A percentile compares a stretch with the other conserved stretches of the same genome.
Evolutionary conservation across 2,797 vertebrate species (phyloP).

Genomic region (Danionella dracula): DNA sequence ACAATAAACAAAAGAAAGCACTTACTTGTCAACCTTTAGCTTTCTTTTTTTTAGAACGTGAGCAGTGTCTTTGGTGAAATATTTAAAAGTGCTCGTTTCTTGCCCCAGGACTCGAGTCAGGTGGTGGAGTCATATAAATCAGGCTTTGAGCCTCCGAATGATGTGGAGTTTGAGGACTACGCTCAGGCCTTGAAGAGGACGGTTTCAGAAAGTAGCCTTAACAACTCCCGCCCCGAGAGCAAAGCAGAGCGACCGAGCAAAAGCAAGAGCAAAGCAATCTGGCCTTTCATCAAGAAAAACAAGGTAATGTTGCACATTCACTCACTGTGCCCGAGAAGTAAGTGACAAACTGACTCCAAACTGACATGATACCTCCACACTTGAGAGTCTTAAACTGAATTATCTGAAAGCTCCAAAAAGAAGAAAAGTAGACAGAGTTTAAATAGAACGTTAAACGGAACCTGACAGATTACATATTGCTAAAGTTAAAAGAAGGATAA

Average conservation of each 20-base stretch:
- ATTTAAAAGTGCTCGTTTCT: too few relatives aligned
- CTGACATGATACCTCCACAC: too few relatives aligned
- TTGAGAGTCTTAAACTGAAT: too few relatives aligned
- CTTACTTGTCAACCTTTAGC: too few relatives aligned
- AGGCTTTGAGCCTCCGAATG: constrained; percentile 90
- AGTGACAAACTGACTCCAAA: background rate
- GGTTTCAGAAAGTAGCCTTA: constrained; percentile 85
- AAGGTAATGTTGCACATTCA: constrained; percentile 77
- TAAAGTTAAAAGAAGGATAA: too few relatives aligned
- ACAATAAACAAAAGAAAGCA: too few relatives aligned
- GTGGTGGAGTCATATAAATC: constrained; percentile 97
- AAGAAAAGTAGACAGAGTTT: background rate
- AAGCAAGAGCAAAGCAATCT: constrained; percentile 87
- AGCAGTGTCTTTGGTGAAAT: background rate
- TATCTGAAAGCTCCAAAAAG: background rate
- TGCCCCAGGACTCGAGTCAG: constrained; percentile 82
- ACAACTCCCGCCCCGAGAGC: constrained; percentile 73
- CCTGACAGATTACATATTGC: too few relatives aligned
- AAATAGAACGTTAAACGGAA: too few relatives aligned
- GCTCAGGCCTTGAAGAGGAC: constrained; percentile 91
- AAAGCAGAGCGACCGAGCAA: constrained; percentile 81
- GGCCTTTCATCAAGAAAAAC: constrained; percentile 99
- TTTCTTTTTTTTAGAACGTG: too few relatives aligned
- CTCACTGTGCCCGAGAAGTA: background rate
- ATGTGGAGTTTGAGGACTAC: constrained; percentile 95